Percentiles rank a stretch among this genome's conserved stretches.
Evolutionary conservation across 2,113 vertebrate species (phyloP).

Genomic region (Phalacrocorax brasilianus): DNA sequence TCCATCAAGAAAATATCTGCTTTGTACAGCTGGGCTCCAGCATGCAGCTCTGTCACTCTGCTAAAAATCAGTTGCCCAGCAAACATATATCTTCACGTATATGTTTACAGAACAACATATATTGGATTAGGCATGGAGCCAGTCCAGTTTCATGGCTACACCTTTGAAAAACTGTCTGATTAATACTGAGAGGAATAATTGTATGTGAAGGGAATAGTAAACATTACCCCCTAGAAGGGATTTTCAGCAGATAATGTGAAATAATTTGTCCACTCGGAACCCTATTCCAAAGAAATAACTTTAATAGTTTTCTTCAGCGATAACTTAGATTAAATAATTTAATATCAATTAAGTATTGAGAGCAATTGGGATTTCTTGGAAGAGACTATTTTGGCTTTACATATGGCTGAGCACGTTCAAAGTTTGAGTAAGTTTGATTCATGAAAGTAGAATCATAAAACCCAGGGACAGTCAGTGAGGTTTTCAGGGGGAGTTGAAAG

Average conservation of each 20-base stretch:
- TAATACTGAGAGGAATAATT: slow-evolving; percentile 49
- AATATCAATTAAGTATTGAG: background rate
- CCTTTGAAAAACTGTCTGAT: slow-evolving; percentile 48
- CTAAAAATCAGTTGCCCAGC: slow-evolving; percentile 21
- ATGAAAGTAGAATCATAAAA: background rate
- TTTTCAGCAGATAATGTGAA: slow-evolving; percentile 19
- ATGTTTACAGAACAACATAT: slow-evolving; percentile 15
- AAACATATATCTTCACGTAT: background rate
- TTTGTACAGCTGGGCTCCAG: background rate
- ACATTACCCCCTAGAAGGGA: background rate
- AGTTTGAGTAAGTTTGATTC: background rate
- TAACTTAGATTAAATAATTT: background rate
- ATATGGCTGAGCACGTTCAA: background rate
- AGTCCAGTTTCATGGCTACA: slow-evolving; percentile 17
- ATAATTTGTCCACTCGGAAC: background rate
- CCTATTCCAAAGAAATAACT: background rate
- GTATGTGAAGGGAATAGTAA: slow-evolving; percentile 41
- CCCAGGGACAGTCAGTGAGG: background rate
- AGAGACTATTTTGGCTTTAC: background rate
- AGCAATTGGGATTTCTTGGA: background rate
- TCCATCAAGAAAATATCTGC: slow-evolving; percentile 10
- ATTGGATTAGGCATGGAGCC: slow-evolving; percentile 34
- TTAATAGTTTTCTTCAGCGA: background rate
- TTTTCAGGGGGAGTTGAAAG: background rate
- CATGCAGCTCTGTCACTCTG: background rate